Conservation (phyloP, 1,140 invertebrate genomes). For the Hirudo medicinalis region DNA sequence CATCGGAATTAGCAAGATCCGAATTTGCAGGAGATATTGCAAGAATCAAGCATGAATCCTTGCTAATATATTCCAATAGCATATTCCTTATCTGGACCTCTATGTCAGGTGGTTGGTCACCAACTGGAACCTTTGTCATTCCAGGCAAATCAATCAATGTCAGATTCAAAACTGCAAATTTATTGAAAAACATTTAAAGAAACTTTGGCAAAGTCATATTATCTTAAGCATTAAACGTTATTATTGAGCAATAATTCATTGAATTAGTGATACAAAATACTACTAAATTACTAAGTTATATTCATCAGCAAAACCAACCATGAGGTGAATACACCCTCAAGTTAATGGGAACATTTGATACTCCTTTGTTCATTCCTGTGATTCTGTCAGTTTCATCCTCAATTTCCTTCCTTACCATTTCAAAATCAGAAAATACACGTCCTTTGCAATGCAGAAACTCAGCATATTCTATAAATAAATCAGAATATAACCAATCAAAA, state of each 20-base stretch:
- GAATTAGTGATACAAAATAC: too few relatives aligned
- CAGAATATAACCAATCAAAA: background rate
- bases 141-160: constrained; percentile 43
- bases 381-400: constrained; percentile 92
- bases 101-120: constrained; percentile 41
- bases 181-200: constrained; percentile 10
- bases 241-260: too few relatives aligned
- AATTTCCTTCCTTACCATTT: constrained; percentile 87
- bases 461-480: constrained; percentile 64
- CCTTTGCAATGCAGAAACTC: constrained; percentile 98
- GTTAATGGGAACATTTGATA: constrained; percentile 96
- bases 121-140: constrained; percentile 42
- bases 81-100: constrained; percentile 39
- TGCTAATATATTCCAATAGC: constrained; percentile 43
- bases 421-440: constrained; percentile 90
- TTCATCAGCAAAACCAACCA: constrained; percentile 47
- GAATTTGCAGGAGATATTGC: constrained; percentile 47
- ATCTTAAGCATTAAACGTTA: too few relatives aligned
- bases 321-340: constrained; percentile 93
- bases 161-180: constrained; percentile 56
- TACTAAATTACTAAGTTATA: too few relatives aligned
- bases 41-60: constrained; percentile 44
- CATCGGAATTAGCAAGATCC: constrained; percentile 48
- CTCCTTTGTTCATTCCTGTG: constrained; percentile 94
- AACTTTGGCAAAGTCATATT: too few relatives aligned